A percentile compares a stretch with the other conserved stretches of the same genome.
phyloP scores from a whole-genome alignment of 2,797 vertebrate species.

The Pogoniulus pusillus region DNA sequence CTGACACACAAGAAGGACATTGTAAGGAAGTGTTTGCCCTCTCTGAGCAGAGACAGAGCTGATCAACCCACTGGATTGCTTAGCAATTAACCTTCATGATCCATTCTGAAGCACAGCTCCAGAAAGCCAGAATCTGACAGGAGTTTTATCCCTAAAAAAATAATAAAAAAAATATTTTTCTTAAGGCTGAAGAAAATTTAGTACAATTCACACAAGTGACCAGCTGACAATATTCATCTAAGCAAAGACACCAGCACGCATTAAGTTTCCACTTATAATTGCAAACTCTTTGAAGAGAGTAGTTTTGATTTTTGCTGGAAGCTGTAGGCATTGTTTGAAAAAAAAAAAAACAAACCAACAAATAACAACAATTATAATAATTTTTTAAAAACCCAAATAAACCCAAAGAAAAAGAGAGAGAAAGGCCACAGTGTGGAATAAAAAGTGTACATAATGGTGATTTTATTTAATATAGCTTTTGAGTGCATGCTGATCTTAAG shows the following conservation, averaged over 20 bases:
- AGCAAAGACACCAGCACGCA: constrained; percentile 28
- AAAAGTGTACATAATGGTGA: constrained; percentile 35
- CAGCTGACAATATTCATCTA: constrained; percentile 40
- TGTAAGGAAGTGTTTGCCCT: not conserved
- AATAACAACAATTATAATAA: no score
- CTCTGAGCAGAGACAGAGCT: not conserved
- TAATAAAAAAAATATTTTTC: not conserved
- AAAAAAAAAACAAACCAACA: not conserved
- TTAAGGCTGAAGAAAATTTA: constrained; percentile 2
- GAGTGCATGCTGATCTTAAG: constrained; percentile 24
- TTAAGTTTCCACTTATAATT: constrained; percentile 42
- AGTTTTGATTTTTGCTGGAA: constrained; percentile 71
- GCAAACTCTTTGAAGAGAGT: constrained; percentile 59
- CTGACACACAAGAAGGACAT: not conserved
- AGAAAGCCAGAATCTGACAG: not conserved
- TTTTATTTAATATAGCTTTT: constrained; percentile 58
- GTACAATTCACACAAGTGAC: not conserved
- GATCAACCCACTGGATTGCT: not conserved
- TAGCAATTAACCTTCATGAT: not conserved
- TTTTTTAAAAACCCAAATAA: no score
- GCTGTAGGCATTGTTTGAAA: constrained; percentile 59
- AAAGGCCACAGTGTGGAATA: not conserved
- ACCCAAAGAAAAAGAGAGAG: not conserved
- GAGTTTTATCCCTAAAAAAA: not conserved
- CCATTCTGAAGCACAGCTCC: not conserved